Percentiles rank a stretch among this genome's conserved stretches.
Evolutionary conservation across 2,797 vertebrate genomes (phyloP).

Genomic region (Oreochromis mossambicus): DNA sequence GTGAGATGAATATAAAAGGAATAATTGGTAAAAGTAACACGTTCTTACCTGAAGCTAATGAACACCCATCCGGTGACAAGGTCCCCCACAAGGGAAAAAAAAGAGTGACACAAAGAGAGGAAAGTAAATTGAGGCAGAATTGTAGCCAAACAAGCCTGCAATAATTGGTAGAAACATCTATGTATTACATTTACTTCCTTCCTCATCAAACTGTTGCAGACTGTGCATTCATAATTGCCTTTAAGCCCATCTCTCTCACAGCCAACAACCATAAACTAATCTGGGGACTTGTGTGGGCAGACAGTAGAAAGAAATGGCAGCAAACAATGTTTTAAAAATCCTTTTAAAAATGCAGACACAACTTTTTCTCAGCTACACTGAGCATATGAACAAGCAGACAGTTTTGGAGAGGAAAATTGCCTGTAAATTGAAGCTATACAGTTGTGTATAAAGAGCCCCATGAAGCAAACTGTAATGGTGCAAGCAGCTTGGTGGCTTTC

Average conservation of each 20-base stretch:
- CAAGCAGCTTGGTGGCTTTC: constrained; percentile 7
- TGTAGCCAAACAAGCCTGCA: neutral
- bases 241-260: neutral
- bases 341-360: constrained; percentile 20
- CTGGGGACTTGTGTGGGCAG: neutral
- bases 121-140: neutral
- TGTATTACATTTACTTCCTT: neutral
- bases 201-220: neutral
- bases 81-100: neutral
- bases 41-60: constrained; percentile 84
- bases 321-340: constrained; percentile 23
- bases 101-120: neutral
- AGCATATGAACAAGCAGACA: constrained; percentile 1
- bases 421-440: constrained; percentile 28
- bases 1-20: neutral
- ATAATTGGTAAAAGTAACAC: neutral
- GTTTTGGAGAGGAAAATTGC: constrained; percentile 24
- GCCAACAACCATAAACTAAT: neutral
- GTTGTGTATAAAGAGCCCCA: constrained; percentile 15
- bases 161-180: neutral
- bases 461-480: constrained; percentile 14
- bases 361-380: neutral
- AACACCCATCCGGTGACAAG: constrained; percentile 22
- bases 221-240: neutral
- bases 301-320: neutral